Conservation (phyloP, 2,888 invertebrate species). For the Notodromas monacha region DNA sequence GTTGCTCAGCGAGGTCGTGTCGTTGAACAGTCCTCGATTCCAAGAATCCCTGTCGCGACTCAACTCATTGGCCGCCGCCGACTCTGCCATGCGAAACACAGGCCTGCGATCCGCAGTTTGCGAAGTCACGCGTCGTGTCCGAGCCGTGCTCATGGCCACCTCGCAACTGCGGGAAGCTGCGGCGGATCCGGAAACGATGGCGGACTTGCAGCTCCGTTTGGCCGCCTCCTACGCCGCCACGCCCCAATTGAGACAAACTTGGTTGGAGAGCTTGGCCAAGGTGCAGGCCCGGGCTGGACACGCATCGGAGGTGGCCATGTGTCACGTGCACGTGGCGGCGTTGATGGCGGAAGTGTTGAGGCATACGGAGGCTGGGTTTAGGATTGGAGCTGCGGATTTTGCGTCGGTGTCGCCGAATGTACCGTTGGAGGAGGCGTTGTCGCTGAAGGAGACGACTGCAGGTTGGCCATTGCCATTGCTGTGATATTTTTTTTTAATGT, state of each 20-base stretch:
- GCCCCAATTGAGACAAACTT: constrained; percentile 66
- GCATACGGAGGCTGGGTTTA: constrained; percentile 32
- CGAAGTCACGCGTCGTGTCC: constrained; percentile 62
- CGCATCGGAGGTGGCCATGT: constrained; percentile 76
- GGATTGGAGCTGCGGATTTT: constrained; percentile 63
- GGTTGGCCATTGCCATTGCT: too few species aligned
- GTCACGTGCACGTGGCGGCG: constrained; percentile 74
- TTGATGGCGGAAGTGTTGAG: constrained; percentile 64
- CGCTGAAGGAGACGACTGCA: too few species aligned
- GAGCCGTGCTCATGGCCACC: constrained; percentile 77
- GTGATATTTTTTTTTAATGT: too few species aligned
- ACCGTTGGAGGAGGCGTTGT: constrained; percentile 1
- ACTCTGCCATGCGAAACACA: constrained; percentile 74
- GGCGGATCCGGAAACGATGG: constrained; percentile 62
- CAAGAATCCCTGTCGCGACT: constrained; percentile 71
- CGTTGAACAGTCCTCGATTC: constrained; percentile 65
- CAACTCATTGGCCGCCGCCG: constrained; percentile 66
- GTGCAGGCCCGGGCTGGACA: constrained; percentile 45
- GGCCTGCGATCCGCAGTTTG: constrained; percentile 63
- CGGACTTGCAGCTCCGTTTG: constrained; percentile 61
- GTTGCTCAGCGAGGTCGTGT: constrained; percentile 60
- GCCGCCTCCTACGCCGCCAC: constrained; percentile 79
- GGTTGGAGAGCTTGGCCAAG: constrained; percentile 73
- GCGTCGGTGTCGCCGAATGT: constrained; percentile 36
- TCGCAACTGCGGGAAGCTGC: constrained; percentile 63